These are phyloP conservation scores for Apteryx mantelli DNA, from an alignment of 2,113 vertebrate genomes.

Conservation along the genomic window DNA sequence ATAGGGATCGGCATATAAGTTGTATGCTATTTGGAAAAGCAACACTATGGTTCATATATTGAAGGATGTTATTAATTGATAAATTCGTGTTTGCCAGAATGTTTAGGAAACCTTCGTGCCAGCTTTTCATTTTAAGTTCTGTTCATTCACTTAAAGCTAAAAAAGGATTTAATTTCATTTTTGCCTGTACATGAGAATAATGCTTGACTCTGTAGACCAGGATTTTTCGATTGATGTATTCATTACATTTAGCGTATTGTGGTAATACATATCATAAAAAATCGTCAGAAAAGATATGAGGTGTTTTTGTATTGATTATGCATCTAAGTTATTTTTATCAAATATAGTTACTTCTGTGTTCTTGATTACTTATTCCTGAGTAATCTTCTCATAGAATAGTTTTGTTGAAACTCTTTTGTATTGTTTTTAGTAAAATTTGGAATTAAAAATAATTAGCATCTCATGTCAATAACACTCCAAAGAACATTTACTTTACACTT, in stretches of 20 bases:
- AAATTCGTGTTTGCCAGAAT: not conserved
- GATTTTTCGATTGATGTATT: conserved; percentile 26
- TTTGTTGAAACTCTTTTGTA: not conserved
- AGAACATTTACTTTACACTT: not conserved
- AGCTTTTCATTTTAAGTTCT: conserved; percentile 40
- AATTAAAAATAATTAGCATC: conserved; percentile 14
- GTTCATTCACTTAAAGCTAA: conserved; percentile 26
- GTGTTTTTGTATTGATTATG: not conserved
- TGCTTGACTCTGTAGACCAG: not conserved
- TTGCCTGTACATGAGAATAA: conserved; percentile 11
- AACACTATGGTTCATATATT: not conserved
- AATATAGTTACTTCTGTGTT: not conserved
- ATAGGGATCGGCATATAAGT: not conserved
- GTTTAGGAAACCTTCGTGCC: conserved; percentile 29
- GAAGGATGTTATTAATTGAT: not conserved
- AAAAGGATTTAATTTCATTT: conserved; percentile 45
- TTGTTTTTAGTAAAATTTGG: not conserved
- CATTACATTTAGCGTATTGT: conserved; percentile 13
- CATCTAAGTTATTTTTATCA: not conserved
- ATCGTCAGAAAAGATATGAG: not conserved
- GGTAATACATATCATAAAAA: conserved; percentile 34
- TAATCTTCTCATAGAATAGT: not conserved
- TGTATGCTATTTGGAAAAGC: not conserved
- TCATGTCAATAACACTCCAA: not conserved
- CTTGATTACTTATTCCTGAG: not conserved